Conservation (phyloP, 2,797 vertebrate species). For the Siniperca undulata region DNA sequence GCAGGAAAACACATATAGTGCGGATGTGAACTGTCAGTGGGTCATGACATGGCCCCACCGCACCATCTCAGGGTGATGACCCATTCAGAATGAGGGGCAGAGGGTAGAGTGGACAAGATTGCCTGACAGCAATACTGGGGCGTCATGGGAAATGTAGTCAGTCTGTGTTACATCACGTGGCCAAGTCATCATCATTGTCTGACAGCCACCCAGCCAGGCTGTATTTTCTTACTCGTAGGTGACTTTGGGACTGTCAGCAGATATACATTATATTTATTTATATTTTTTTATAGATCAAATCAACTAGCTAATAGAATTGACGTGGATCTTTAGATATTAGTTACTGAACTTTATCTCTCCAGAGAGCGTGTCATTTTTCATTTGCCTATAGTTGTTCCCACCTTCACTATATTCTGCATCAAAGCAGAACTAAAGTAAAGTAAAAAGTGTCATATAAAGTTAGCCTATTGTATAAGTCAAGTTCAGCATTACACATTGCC, state of each 20-base stretch:
- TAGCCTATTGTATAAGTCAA: background rate
- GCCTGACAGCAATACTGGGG: conserved; percentile 38
- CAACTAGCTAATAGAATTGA: background rate
- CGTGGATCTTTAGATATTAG: background rate
- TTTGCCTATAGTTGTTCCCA: background rate
- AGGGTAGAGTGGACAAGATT: conserved; percentile 48
- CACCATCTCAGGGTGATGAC: conserved; percentile 43
- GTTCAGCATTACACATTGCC: background rate
- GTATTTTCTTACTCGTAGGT: background rate
- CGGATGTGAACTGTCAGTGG: conserved; percentile 24
- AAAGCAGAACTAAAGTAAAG: background rate
- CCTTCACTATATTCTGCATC: background rate
- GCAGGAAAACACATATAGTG: conserved; percentile 11
- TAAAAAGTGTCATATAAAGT: background rate
- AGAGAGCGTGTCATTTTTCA: background rate
- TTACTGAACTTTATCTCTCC: background rate
- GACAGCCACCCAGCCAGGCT: conserved; percentile 17
- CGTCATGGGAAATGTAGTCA: conserved; percentile 68
- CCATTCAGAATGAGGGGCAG: conserved; percentile 48
- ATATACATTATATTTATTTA: no score
- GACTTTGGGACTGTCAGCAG: background rate
- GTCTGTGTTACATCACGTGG: conserved; percentile 33
- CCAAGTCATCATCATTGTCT: conserved; percentile 36
- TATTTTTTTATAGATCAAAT: background rate
- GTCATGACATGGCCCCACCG: background rate